Conservation (phyloP, 2,888 invertebrate species). For the Rotaria magnacalcarata region DNA sequence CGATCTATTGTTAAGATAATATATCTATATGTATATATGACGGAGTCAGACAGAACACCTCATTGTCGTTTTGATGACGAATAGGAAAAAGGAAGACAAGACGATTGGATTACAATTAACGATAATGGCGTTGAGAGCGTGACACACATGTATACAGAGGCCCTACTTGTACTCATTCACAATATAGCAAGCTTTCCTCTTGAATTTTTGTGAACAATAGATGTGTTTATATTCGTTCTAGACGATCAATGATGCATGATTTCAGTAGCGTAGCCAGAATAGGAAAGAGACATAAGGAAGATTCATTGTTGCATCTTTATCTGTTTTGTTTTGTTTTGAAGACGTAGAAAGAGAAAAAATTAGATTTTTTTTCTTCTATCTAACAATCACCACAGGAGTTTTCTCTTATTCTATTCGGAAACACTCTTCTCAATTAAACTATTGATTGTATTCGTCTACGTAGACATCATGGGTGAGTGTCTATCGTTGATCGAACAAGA, state of each 20-base stretch:
- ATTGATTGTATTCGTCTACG: constrained; percentile 17
- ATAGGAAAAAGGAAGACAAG: constrained; percentile 14
- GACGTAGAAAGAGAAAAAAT: neutral
- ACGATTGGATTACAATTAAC: constrained; percentile 27
- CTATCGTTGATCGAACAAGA: constrained; percentile 6
- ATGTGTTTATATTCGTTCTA: constrained; percentile 11
- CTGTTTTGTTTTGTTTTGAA: neutral
- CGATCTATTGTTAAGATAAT: constrained; percentile 19
- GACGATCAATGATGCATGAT: constrained; percentile 18
- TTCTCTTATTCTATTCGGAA: neutral
- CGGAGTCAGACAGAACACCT: neutral
- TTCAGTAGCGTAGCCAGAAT: neutral
- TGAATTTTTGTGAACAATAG: neutral
- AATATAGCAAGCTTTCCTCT: neutral
- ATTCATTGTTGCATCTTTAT: neutral
- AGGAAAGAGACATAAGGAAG: neutral
- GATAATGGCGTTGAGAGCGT: constrained; percentile 19
- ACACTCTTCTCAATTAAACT: constrained; percentile 3
- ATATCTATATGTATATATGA: neutral
- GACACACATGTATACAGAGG: constrained; percentile 3
- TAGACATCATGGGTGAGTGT: constrained; percentile 21
- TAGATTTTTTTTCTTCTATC: neutral
- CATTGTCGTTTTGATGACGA: constrained; percentile 21
- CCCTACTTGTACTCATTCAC: neutral
- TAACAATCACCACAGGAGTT: constrained; percentile 9